Base-by-base conservation (phyloP, 2,888 invertebrate genomes). In the Clepsis dumicolana region DNA sequence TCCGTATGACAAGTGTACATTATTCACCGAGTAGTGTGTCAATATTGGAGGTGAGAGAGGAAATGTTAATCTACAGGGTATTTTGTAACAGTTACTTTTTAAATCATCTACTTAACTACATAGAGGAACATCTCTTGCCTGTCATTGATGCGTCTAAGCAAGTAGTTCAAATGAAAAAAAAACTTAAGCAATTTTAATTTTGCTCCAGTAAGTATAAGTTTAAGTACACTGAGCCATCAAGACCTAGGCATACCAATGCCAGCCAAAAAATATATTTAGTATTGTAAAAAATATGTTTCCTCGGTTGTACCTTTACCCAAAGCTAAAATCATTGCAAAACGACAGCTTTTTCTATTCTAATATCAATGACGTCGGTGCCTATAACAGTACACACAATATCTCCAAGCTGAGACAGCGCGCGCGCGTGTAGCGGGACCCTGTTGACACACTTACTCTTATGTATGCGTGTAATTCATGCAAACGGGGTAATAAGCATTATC, bases 401-500 rank as follows among this genome's bases (percentile, higher is more conserved):
- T 44, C 21, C 48, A 21, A 21, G 48, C 48, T 10, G 21, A 48
- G 48, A 21, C 48, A 48, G 21, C 48, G 48, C 12, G 61, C 65
- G 65, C 44, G 62, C 67, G 18, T 18, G 38, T 67, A 67, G 67
- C 67, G 67, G 67, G 67, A 67, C 63, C 53, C 48, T 27, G 56
- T 44, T 63, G 67, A 67, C 67, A 67, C 63, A 67, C 67, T 67
- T 67, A 44, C 53, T 53, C 53, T 53, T 27, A 7, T 53, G 53
- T n/a, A 41, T 29, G 50, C 56, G 16, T 57, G 67, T 68, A 68
- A 68, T 64, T 56, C 64, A 64, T 68, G 64, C 63, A 59, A 57
- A 59, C 65, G 57, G 65, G 63, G 63, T 68, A 68, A 68, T 68
- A 41, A 64, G 64, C 63, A 64, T 68, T 68, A 64, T 68, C 63